Conservation (phyloP, 1,140 invertebrate genomes). For the Caerostris extrusa region DNA sequence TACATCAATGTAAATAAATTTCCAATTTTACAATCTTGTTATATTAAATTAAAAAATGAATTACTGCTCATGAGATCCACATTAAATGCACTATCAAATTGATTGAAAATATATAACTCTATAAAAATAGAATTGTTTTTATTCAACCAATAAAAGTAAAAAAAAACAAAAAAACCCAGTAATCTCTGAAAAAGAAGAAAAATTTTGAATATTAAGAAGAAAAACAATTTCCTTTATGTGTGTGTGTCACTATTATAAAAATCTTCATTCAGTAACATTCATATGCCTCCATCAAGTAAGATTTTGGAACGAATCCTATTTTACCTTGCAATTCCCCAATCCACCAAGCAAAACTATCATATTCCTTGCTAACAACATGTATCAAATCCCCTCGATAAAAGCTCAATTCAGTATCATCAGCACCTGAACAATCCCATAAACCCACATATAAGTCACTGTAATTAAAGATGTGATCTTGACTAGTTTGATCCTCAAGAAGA, state of each 20-base stretch:
- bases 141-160: too few species aligned
- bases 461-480: constrained; percentile 65
- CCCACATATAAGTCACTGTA: constrained; percentile 75
- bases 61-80: too few species aligned
- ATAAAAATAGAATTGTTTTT: too few species aligned
- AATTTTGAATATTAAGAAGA: not conserved
- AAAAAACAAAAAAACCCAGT: too few species aligned
- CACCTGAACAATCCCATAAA: constrained; percentile 73
- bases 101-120: too few species aligned
- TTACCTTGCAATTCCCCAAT: constrained; percentile 70
- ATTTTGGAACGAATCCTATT: constrained; percentile 77
- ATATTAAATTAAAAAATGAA: too few species aligned
- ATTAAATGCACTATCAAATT: too few species aligned
- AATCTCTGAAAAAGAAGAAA: not conserved
- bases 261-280: constrained; percentile 56
- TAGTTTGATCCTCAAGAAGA: constrained; percentile 17
- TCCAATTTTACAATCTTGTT: too few species aligned
- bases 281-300: constrained; percentile 78
- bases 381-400: constrained; percentile 77
- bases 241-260: not conserved
- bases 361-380: constrained; percentile 75
- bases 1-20: too few species aligned
- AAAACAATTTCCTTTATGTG: not conserved
- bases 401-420: constrained; percentile 69
- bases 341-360: constrained; percentile 76